phyloP scores from a whole-genome alignment of 2,797 vertebrate genomes.

The Tapera naevia region DNA sequence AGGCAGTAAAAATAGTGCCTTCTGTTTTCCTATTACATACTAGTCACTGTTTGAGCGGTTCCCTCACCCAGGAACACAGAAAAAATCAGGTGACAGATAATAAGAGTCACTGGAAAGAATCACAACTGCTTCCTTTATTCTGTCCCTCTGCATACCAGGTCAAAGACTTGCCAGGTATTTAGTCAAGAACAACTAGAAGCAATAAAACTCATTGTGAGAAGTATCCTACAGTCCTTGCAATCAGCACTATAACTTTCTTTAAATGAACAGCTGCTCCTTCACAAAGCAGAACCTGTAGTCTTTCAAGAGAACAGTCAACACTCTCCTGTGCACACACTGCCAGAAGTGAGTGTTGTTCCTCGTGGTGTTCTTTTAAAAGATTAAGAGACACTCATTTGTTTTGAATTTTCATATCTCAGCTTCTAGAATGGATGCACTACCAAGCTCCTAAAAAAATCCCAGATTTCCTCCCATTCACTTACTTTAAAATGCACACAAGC shows the following conservation, averaged over 20 bases:
- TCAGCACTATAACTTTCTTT: background rate
- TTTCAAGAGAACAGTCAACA: background rate
- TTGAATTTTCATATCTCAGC: background rate
- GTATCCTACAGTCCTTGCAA: background rate
- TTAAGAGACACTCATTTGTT: background rate
- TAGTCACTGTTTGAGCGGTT: background rate
- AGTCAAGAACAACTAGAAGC: background rate
- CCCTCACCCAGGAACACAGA: background rate
- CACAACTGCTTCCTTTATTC: background rate
- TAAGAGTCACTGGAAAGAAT: background rate
- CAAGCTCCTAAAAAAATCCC: background rate
- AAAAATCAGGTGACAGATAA: background rate
- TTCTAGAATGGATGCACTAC: background rate
- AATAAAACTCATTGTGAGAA: background rate
- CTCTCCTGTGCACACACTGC: background rate
- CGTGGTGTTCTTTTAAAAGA: background rate
- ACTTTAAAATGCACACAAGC: background rate
- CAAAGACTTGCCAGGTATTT: background rate
- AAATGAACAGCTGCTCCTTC: background rate
- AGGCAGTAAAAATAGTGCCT: background rate
- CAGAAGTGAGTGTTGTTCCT: background rate
- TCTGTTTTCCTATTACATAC: background rate
- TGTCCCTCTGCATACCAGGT: background rate
- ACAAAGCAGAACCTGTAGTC: background rate
- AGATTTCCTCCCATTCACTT: background rate